A percentile compares a stretch with the other conserved stretches of the same genome.
Conservation (phyloP, 2,113 vertebrate genomes). For the Nyctereutes procyonoides region DNA sequence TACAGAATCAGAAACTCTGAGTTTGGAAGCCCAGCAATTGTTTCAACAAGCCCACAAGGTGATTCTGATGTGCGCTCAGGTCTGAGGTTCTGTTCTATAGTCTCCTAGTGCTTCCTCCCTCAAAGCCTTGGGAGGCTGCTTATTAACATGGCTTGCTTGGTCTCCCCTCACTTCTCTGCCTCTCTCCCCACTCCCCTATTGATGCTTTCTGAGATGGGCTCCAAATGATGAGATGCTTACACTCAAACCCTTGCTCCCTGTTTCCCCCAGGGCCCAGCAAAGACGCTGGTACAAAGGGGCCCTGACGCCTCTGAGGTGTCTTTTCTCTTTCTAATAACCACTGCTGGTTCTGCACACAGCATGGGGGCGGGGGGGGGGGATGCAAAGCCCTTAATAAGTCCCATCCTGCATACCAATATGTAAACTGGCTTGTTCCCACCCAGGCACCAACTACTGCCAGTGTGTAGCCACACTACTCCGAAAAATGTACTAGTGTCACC, state of each 20-base stretch:
- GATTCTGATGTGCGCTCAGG: not conserved
- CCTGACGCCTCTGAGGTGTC: not conserved
- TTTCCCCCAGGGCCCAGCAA: not conserved
- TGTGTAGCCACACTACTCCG: not conserved
- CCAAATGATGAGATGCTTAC: not conserved
- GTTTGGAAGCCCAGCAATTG: not conserved
- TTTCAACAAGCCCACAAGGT: not conserved
- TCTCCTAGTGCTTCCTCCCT: not conserved
- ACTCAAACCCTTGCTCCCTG: not conserved
- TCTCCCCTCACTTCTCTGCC: not conserved
- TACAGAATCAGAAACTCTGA: not conserved
- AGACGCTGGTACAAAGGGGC: not conserved
- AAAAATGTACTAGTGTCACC: not conserved
- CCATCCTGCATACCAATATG: not conserved
- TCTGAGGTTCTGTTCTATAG: not conserved
- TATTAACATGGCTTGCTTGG: rapidly evolving
- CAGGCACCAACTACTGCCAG: not conserved
- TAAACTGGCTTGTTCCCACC: not conserved
- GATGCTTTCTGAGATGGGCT: not conserved
- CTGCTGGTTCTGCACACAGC: not conserved
- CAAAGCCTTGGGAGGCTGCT: not conserved
- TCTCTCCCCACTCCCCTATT: rapidly evolving
- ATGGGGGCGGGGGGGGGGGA: not conserved
- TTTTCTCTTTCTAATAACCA: not conserved
- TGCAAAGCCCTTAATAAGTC: not conserved